Conservation (phyloP, 2,113 vertebrate species). For the Oophaga pumilio region DNA sequence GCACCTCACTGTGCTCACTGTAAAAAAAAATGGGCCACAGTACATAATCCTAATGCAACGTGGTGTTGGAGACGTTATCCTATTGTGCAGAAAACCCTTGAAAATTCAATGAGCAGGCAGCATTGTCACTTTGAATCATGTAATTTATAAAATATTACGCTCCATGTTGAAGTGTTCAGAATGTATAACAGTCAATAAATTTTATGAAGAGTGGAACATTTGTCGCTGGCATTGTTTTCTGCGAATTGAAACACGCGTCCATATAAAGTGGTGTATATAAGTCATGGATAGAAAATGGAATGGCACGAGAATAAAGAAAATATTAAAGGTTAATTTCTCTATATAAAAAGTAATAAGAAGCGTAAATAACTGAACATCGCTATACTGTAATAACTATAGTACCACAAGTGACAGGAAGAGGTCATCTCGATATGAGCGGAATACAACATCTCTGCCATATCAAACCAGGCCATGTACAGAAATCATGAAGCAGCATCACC, state of each 20-base stretch:
- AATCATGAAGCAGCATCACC: background rate
- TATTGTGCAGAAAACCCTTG: background rate
- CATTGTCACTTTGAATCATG: constrained; percentile 15
- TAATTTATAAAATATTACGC: background rate
- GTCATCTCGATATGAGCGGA: background rate
- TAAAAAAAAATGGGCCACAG: background rate
- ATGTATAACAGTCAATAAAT: background rate
- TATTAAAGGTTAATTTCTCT: background rate
- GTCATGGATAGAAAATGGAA: background rate
- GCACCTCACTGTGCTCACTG: background rate
- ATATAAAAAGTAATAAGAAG: background rate
- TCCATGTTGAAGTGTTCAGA: constrained; percentile 2
- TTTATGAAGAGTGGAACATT: background rate
- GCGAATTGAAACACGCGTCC: background rate
- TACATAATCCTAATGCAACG: background rate
- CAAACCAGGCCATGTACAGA: background rate
- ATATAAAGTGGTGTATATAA: background rate
- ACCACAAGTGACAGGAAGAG: background rate
- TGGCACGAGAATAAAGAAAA: background rate
- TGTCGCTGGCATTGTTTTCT: background rate
- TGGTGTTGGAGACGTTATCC: background rate
- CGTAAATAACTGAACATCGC: background rate
- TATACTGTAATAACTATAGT: background rate
- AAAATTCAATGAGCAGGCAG: constrained; percentile 1
- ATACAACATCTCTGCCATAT: background rate